Percentiles rank a stretch among this genome's conserved stretches.
phyloP scores from a whole-genome alignment of 2,888 invertebrate genomes.

The Ophonus ardosiacus region DNA sequence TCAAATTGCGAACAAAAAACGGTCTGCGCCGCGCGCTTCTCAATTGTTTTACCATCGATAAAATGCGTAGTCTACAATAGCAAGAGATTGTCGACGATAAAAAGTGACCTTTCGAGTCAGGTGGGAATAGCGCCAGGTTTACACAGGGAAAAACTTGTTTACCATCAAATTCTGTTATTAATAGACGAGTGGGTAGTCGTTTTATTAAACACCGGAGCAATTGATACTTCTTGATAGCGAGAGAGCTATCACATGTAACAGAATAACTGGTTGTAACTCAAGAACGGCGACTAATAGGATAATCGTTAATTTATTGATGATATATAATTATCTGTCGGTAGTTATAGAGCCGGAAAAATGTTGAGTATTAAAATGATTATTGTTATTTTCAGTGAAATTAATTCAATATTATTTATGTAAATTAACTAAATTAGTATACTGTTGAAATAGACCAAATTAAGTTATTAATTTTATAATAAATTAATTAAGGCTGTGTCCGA shows the following conservation, averaged over 20 bases:
- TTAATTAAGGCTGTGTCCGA: background rate
- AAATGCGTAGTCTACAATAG: constrained; percentile 40
- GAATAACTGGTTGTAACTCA: constrained; percentile 4
- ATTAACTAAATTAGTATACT: background rate
- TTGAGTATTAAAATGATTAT: background rate
- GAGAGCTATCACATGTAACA: background rate
- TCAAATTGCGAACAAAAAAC: constrained; percentile 18
- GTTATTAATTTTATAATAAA: background rate
- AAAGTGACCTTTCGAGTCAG: constrained; percentile 51
- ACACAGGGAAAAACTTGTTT: constrained; percentile 39
- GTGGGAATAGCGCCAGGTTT: constrained; percentile 38
- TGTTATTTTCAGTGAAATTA: background rate
- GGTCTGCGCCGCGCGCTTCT: background rate
- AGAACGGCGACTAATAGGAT: background rate
- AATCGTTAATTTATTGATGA: constrained; percentile 2
- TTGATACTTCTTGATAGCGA: constrained; percentile 13
- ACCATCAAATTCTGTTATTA: constrained; percentile 45
- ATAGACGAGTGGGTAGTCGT: constrained; percentile 17
- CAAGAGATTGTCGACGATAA: constrained; percentile 31
- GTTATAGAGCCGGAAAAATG: background rate
- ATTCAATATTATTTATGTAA: background rate
- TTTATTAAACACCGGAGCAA: constrained; percentile 18
- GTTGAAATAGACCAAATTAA: background rate
- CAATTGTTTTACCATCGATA: constrained; percentile 38
- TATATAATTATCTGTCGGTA: background rate